These are phyloP conservation scores for Drosophila incognita DNA, from an alignment of 2,888 invertebrate species.

Conservation along the genomic window DNA sequence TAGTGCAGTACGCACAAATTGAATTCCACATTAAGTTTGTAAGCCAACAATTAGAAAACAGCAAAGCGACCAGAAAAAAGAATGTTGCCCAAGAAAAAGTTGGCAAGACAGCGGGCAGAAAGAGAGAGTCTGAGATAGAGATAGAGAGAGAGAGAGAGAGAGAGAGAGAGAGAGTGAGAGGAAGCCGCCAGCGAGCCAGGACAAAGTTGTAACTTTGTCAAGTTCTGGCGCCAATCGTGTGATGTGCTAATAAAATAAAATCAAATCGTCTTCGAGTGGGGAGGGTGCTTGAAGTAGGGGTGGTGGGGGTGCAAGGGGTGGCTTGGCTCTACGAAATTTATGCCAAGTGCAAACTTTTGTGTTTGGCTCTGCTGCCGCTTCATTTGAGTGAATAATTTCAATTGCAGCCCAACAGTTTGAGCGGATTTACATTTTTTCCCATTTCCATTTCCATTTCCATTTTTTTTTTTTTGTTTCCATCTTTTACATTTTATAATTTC, in stretches of 20 bases:
- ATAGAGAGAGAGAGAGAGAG: neutral
- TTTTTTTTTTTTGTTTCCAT: conserved; percentile 19
- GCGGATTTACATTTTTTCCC: conserved; percentile 64
- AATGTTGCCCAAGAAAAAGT: conserved; percentile 39
- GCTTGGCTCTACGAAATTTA: conserved; percentile 55
- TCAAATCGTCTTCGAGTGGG: conserved; percentile 47
- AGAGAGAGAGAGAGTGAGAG: neutral
- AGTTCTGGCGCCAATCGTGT: conserved; percentile 80
- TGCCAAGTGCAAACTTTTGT: conserved; percentile 76
- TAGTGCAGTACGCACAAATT: conserved; percentile 65
- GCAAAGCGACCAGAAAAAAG: conserved; percentile 72
- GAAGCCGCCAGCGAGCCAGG: conserved; percentile 29
- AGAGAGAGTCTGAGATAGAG: neutral
- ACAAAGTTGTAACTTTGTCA: conserved; percentile 77
- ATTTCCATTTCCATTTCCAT: neutral
- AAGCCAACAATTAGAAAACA: conserved; percentile 84
- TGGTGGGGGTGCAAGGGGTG: neutral
- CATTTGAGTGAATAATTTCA: conserved; percentile 80
- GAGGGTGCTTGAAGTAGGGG: neutral
- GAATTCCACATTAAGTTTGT: conserved; percentile 81
- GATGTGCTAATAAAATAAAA: conserved; percentile 80
- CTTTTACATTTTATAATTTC: conserved; percentile 53
- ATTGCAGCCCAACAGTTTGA: conserved; percentile 57
- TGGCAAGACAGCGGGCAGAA: conserved; percentile 12
- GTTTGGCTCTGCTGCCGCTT: conserved; percentile 63